Conservation (phyloP, 2,888 invertebrate species). For the Tipula confusa region DNA sequence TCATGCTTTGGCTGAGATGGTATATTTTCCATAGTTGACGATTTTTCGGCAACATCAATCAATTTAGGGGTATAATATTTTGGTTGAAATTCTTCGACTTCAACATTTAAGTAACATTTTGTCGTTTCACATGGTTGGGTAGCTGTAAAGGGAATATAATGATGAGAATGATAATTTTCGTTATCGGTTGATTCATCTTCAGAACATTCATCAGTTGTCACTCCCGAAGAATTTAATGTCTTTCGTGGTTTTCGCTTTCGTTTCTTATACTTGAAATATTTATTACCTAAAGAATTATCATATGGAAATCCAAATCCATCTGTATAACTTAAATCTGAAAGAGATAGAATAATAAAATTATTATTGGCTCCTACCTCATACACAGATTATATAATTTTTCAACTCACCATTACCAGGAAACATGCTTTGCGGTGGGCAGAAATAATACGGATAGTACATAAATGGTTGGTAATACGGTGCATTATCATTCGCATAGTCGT, state of each 20-base stretch:
- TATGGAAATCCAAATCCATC: slow-evolving; percentile 28
- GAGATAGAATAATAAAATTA: not conserved
- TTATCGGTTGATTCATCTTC: slow-evolving; percentile 35
- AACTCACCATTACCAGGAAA: slow-evolving; percentile 36
- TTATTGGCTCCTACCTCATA: not conserved
- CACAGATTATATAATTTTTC: not conserved
- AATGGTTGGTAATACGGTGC: slow-evolving; percentile 34
- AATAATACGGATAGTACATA: slow-evolving; percentile 36
- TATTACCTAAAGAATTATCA: slow-evolving; percentile 30
- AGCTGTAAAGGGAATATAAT: not conserved
- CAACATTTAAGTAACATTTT: slow-evolving; percentile 34
- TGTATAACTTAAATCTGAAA: not conserved
- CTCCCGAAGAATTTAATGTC: not conserved
- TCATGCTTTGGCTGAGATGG: not conserved
- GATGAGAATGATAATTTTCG: slow-evolving; percentile 30
- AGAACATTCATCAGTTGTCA: slow-evolving; percentile 35
- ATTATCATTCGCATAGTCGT: slow-evolving; percentile 31
- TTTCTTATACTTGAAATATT: slow-evolving; percentile 33
- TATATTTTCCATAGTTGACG: not conserved
- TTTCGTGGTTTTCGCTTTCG: slow-evolving; percentile 31
- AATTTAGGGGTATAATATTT: slow-evolving; percentile 31
- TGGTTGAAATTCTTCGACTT: slow-evolving; percentile 38
- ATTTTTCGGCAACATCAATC: not conserved
- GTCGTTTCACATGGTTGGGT: not conserved
- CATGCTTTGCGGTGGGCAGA: slow-evolving; percentile 34